Percentiles rank a stretch among this genome's conserved stretches.
These are phyloP conservation scores for Tiliacea aurago DNA, from an alignment of 2,888 invertebrate genomes.

Conservation along the genomic window DNA sequence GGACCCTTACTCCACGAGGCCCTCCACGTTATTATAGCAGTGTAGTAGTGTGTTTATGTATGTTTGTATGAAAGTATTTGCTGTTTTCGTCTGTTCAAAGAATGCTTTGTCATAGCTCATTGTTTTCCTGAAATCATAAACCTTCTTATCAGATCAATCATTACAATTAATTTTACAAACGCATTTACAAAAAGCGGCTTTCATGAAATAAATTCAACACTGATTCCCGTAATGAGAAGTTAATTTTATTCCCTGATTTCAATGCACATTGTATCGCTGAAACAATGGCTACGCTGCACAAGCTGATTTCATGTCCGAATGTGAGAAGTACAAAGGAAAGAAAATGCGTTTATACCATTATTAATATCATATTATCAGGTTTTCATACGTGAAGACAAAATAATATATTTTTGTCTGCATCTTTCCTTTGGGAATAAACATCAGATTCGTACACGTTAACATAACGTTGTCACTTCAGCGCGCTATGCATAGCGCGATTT, in stretches of 20 bases:
- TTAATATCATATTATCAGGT: too few species aligned
- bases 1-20: too few species aligned
- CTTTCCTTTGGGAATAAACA: too few species aligned
- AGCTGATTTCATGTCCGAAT: conserved; percentile 40
- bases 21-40: too few species aligned
- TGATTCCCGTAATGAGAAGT: conserved; percentile 44
- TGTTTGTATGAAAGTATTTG: too few species aligned
- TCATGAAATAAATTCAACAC: conserved; percentile 38
- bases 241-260: conserved; percentile 58
- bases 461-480: too few species aligned
- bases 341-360: conserved; percentile 19
- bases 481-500: too few species aligned
- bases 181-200: conserved; percentile 10
- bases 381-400: not conserved
- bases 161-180: not conserved
- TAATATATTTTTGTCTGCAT: not conserved
- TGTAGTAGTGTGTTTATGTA: too few species aligned
- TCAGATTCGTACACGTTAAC: not conserved
- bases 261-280: conserved; percentile 37
- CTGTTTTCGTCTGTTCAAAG: not conserved
- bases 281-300: conserved; percentile 50
- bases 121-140: not conserved
- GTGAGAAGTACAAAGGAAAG: conserved; percentile 5
- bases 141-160: not conserved
- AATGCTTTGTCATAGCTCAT: not conserved